These are phyloP conservation scores for Lordiphosa clarofinis DNA, from an alignment of 1,140 invertebrate species.

Conservation along the genomic window DNA sequence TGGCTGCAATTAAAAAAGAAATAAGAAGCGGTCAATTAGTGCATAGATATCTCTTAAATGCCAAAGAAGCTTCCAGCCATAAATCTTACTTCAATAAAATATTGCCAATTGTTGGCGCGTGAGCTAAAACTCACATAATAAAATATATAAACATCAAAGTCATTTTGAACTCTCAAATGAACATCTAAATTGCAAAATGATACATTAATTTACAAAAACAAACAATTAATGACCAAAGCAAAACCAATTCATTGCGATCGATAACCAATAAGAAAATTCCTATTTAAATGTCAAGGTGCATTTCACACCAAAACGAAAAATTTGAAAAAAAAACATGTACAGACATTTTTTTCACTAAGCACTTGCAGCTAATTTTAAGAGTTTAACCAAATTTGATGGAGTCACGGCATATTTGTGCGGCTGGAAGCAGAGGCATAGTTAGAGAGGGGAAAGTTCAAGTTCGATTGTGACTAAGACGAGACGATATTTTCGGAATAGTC, in stretches of 20 bases:
- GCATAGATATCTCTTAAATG: slow-evolving; percentile 15
- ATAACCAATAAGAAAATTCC: slow-evolving; percentile 45
- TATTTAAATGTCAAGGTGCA: slow-evolving; percentile 74
- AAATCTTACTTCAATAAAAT: slow-evolving; percentile 25
- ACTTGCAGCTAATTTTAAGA: slow-evolving; percentile 65
- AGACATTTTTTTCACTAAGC: slow-evolving; percentile 30
- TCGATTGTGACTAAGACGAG: no score
- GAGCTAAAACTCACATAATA: background rate
- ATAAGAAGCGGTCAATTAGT: slow-evolving; percentile 54
- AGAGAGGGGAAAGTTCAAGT: background rate
- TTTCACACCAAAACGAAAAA: slow-evolving; percentile 58
- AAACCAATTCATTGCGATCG: slow-evolving; percentile 36
- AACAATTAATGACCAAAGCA: slow-evolving; percentile 21
- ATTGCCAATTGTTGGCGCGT: slow-evolving; percentile 13
- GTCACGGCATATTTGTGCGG: slow-evolving; percentile 31
- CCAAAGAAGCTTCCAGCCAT: slow-evolving; percentile 12
- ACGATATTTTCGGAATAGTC: no score
- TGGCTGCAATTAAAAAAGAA: slow-evolving; percentile 65
- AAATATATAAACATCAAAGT: slow-evolving; percentile 5
- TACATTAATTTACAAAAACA: slow-evolving; percentile 22
- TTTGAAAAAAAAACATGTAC: no score
- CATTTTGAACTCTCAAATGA: slow-evolving; percentile 3
- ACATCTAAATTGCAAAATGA: slow-evolving; percentile 25
- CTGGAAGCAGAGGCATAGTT: background rate
- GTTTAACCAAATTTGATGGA: slow-evolving; percentile 44